These are phyloP conservation scores for Microcebus lehilahytsara DNA, from an alignment of 2,113 vertebrate species.

Conservation along the genomic window DNA sequence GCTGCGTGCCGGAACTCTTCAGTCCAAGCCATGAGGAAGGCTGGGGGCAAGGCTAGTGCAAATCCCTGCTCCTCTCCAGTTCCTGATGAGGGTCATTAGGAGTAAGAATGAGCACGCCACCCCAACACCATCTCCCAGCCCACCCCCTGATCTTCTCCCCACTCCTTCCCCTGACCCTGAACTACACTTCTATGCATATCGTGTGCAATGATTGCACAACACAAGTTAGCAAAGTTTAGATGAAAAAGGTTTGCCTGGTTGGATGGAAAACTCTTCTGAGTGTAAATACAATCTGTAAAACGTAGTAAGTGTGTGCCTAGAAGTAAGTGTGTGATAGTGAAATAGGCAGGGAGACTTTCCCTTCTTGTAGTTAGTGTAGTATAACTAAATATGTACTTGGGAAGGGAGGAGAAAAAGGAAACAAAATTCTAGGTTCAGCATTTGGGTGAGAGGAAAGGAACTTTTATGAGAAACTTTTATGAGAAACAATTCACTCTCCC, in stretches of 20 bases:
- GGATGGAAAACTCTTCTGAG: constrained; percentile 31
- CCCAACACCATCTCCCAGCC: not conserved
- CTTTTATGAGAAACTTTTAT: not conserved
- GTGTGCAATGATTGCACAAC: not conserved
- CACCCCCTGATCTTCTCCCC: not conserved
- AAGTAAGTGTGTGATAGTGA: not conserved
- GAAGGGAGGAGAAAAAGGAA: constrained; percentile 7
- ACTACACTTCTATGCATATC: not conserved
- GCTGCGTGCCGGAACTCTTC: not conserved
- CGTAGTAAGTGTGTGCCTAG: not conserved
- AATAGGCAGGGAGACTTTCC: not conserved
- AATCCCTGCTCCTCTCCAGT: not conserved
- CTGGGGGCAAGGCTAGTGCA: not conserved
- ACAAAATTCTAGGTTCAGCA: not conserved
- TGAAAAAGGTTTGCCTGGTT: constrained; percentile 1
- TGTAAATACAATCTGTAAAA: constrained; percentile 30
- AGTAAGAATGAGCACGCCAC: not conserved
- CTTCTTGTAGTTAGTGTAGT: not conserved
- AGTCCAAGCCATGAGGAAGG: not conserved
- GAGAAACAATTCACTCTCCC: not conserved
- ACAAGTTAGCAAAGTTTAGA: constrained; percentile 5
- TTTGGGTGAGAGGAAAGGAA: not conserved
- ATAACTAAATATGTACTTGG: not conserved
- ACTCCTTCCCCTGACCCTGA: not conserved
- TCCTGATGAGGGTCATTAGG: not conserved